Base-by-base conservation (phyloP, 2,888 invertebrate genomes). In the Caenorhabditis sp. region DNA sequence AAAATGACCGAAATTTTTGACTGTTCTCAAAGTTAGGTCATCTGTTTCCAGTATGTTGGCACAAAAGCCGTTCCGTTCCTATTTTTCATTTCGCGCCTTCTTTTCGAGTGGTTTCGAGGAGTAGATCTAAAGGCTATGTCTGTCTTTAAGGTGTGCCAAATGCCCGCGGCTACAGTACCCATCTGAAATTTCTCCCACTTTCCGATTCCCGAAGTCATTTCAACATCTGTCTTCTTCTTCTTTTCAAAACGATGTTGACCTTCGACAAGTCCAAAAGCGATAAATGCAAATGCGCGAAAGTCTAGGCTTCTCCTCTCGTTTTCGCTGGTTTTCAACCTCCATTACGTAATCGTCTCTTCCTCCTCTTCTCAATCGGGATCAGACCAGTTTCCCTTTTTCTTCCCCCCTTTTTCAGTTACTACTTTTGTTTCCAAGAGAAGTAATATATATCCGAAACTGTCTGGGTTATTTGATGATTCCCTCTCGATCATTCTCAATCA, bases 271-370 rank as follows among this genome's bases (percentile, higher is more conserved):
- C 68, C 68, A 68, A 68, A 68, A 47, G 51, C 16, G 26, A 22
- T n/a, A 76, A 58, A 76, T 76, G 76, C 68, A 76, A 76, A 76
- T 69, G 69, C 68, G 75, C 70, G 64, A 38, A 24, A 38, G 12
- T 61, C 61, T 41, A 56, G 44, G 38, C 41, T 54, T 61, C 58
- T 77, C 24, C 49, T 64, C 63, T 76, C 68, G 69, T 59, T 69
- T 76, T 68, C 69, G 68, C 69, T 68, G 8, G 22, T 38, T 19
- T 16, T 63, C 22, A 66, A 44, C 68, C 59, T 58, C 61, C 28
- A 68, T 76, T 76, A 68, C 69, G 68, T 68, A 69, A 69, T 76
- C 72, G 72, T 49, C 61, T 22, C 58, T 35, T 64, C 61, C 41
- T 38, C 31, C 41, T 70, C 14, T 64, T 19, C 58, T 59, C 12